Percentiles rank a stretch among this genome's conserved stretches.
Evolutionary conservation across 2,797 vertebrate genomes (phyloP).

Genomic region (Falco naumanni): DNA sequence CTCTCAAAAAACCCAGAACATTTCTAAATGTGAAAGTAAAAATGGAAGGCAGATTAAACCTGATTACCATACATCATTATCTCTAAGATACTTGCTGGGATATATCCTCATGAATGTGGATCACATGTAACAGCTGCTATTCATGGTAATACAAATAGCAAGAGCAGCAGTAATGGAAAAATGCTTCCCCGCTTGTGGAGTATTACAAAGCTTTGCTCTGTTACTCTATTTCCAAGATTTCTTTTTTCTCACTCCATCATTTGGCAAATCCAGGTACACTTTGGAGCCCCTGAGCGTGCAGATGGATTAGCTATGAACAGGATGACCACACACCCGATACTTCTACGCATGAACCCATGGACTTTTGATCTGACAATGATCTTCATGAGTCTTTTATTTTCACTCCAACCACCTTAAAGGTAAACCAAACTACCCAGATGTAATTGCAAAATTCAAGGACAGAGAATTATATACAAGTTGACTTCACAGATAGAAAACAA

Average conservation of each 20-base stretch:
- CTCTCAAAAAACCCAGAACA: background rate
- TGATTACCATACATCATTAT: background rate
- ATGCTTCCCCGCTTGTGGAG: background rate
- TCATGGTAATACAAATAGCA: background rate
- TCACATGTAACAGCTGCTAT: background rate
- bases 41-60: background rate
- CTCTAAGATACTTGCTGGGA: background rate
- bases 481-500: slow-evolving; percentile 39
- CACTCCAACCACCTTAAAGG: background rate
- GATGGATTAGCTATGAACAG: background rate
- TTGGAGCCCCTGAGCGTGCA: background rate
- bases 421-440: background rate
- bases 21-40: background rate
- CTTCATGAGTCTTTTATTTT: background rate
- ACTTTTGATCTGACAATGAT: background rate
- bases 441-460: slow-evolving; percentile 38
- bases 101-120: rapidly evolving
- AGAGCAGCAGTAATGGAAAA: background rate
- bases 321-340: background rate
- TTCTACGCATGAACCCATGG: background rate
- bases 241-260: background rate
- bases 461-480: background rate
- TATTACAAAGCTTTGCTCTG: background rate
- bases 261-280: background rate
- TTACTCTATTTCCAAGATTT: background rate